phyloP scores from a whole-genome alignment of 2,113 vertebrate genomes.

The Micromys minutus region DNA sequence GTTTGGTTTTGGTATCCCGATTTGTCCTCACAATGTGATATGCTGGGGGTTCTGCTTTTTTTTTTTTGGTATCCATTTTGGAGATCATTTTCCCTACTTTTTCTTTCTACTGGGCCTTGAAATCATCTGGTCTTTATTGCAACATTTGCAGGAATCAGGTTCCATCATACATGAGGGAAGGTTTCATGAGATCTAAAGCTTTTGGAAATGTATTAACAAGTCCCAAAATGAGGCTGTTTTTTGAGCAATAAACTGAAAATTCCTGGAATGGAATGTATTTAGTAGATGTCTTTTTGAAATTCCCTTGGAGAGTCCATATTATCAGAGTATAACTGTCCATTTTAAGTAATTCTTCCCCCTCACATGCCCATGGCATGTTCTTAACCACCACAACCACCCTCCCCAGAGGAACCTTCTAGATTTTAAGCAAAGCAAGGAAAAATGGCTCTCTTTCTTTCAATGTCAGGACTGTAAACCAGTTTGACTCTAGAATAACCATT shows the following conservation, averaged over 20 bases:
- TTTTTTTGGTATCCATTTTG: neutral
- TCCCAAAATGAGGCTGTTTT: neutral
- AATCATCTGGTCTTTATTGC: neutral
- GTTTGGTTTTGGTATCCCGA: neutral
- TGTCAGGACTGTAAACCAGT: neutral
- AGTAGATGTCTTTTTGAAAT: neutral
- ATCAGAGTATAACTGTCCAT: fast-evolving
- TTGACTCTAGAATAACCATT: neutral
- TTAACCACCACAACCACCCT: fast-evolving
- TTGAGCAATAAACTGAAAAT: neutral
- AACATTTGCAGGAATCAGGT: neutral
- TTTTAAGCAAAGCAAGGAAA: fast-evolving
- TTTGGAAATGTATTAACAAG: neutral
- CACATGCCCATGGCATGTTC: fast-evolving
- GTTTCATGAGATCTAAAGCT: too few relatives aligned
- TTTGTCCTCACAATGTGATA: neutral
- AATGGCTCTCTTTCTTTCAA: fast-evolving
- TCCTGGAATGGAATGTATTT: neutral
- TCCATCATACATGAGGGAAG: too few relatives aligned
- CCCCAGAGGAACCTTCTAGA: neutral
- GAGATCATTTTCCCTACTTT: neutral
- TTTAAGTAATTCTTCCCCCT: neutral
- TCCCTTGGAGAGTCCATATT: neutral
- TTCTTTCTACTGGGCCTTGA: neutral
- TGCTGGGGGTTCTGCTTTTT: neutral